Base-by-base conservation (phyloP, 2,888 invertebrate species). In the Crepidodera aurea region DNA sequence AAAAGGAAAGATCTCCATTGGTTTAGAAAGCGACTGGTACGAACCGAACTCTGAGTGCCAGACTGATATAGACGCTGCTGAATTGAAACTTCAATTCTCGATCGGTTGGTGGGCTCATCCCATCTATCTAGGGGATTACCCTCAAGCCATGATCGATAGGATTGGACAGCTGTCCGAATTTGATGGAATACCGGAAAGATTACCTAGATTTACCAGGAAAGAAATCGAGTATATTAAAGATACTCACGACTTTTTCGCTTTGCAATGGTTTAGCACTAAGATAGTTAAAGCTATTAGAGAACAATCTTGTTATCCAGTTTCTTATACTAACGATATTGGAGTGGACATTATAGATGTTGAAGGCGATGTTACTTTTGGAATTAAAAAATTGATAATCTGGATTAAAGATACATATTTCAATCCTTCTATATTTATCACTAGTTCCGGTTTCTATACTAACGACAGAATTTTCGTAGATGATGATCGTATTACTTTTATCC, bases 171-270 rank as follows among this genome's bases (percentile, higher is more conserved):
- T 85, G 34, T 90, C 89, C 62, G 39, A 63, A 50, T 22, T 12
- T 8, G 60, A 66, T 48, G 64, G 61, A 5, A 87, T 83, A 68
- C 73, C 79, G 0, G 79, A 83, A 10, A 84, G 89, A 7, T 80
- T 90, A 6, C 90, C 90, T 0, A 74, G 73, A 57, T 88, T 90
- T 71, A 86, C 86, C 0, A 16, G 71, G 0, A 82, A 85, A 25
- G 89, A 91, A 81, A 81, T 89, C 2, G 75, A 80, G 8, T 80
- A 82, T 54, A 85, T 91, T 25, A 79, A 78, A 27, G 87, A 84
- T 0, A 86, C 90, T 0, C 83, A 84, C 1, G 92, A 93, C 75
- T 91, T 89, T 78, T 82, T 92, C 54, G 91, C 90, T 0, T 76
- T 92, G 2, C 12, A 37, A 6, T 37, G 37, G 37, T 37, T 13